A percentile compares a stretch with the other conserved stretches of the same genome.
These are phyloP conservation scores for Pilophorus perplexus DNA, from an alignment of 2,888 invertebrate species.

Conservation along the genomic window DNA sequence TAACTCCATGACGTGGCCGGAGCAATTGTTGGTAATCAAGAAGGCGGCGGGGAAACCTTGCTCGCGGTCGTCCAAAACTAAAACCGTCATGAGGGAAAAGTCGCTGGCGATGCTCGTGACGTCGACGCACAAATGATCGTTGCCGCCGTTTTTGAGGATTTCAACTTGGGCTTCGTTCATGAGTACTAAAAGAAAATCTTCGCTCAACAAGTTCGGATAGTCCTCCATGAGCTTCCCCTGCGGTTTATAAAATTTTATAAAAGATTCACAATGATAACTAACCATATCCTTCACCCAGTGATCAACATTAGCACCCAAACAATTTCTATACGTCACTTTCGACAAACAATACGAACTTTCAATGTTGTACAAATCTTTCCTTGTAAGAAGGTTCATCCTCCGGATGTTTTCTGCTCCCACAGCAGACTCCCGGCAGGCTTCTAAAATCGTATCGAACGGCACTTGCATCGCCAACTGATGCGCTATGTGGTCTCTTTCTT, in stretches of 20 bases:
- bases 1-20: slow-evolving; percentile 11
- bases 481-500: slow-evolving; percentile 46
- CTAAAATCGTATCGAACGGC: slow-evolving; percentile 44
- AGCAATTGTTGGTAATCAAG: slow-evolving; percentile 31
- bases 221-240: slow-evolving; percentile 37
- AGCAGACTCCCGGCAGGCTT: slow-evolving; percentile 41
- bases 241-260: slow-evolving; percentile 41
- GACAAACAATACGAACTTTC: slow-evolving; percentile 34
- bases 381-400: slow-evolving; percentile 42
- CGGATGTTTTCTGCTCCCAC: slow-evolving; percentile 30
- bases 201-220: slow-evolving; percentile 8
- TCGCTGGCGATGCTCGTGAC: slow-evolving; percentile 22
- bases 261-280: slow-evolving; percentile 18
- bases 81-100: slow-evolving; percentile 22
- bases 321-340: slow-evolving; percentile 25
- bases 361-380: slow-evolving; percentile 46
- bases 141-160: slow-evolving; percentile 34
- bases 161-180: slow-evolving; percentile 40
- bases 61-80: slow-evolving; percentile 36
- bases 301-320: slow-evolving; percentile 22
- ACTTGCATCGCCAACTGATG: slow-evolving; percentile 45
- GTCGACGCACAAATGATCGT: slow-evolving; percentile 39
- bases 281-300: slow-evolving; percentile 31
- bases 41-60: slow-evolving; percentile 36
- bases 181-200: slow-evolving; percentile 39